These are phyloP conservation scores for Mola mola DNA, from an alignment of 2,113 vertebrate genomes.

Conservation along the genomic window DNA sequence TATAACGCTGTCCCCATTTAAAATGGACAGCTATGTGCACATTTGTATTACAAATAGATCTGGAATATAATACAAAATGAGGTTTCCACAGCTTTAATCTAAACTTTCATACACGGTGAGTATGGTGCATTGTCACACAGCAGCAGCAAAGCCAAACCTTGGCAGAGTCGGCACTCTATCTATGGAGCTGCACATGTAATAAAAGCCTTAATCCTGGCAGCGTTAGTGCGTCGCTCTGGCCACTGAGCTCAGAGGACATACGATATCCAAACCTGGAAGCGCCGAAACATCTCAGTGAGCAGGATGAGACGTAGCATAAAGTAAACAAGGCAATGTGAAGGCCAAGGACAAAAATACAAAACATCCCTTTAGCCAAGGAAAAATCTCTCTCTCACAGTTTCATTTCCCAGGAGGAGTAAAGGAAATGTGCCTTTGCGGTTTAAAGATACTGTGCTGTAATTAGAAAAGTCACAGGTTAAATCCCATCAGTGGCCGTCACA, in stretches of 20 bases:
- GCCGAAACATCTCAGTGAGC: constrained; percentile 43
- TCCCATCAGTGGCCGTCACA: constrained; percentile 14
- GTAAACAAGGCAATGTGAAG: constrained; percentile 13
- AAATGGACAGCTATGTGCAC: no score
- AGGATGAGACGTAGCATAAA: constrained; percentile 28
- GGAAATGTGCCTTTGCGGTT: constrained; percentile 42
- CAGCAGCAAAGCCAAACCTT: constrained; percentile 31
- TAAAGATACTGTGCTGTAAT: constrained; percentile 48
- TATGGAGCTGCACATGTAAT: constrained; percentile 53
- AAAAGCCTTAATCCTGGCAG: constrained; percentile 60
- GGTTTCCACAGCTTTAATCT: constrained; percentile 53
- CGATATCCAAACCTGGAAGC: constrained; percentile 15
- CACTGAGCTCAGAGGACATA: constrained; percentile 33
- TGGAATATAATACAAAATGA: no score
- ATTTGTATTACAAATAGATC: no score
- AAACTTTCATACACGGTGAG: constrained; percentile 14
- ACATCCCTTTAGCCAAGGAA: constrained; percentile 3
- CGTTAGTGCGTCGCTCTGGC: constrained; percentile 25
- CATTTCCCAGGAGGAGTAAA: constrained; percentile 24
- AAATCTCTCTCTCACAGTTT: constrained; percentile 4
- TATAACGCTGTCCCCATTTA: no score
- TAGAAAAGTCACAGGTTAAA: constrained; percentile 50
- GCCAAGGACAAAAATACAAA: constrained; percentile 48
- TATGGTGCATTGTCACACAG: constrained; percentile 4
- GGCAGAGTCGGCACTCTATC: constrained; percentile 39